phyloP scores from a whole-genome alignment of 2,113 vertebrate species.

The Octodon degus region DNA sequence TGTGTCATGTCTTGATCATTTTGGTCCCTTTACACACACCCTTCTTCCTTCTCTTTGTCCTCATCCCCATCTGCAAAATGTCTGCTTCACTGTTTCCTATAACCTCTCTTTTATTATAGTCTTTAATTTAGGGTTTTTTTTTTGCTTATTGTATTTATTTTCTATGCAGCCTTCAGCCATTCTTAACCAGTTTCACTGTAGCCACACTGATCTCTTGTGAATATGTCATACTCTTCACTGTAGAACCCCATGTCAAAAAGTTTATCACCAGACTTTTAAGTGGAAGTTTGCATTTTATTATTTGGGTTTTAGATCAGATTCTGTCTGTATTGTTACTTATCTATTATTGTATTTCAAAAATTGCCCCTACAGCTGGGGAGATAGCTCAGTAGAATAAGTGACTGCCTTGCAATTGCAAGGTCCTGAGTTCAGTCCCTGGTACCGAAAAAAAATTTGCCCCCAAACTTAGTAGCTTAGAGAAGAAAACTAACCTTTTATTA shows the following conservation, averaged over 20 bases:
- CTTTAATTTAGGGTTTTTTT: background rate
- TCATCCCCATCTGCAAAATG: background rate
- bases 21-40: background rate
- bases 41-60: background rate
- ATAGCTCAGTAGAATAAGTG: no score
- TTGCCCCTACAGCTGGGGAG: background rate
- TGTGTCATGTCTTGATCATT: background rate
- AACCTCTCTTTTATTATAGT: background rate
- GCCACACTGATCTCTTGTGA: background rate
- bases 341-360: background rate
- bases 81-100: background rate
- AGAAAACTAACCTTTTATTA: background rate
- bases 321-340: background rate
- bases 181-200: background rate
- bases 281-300: background rate
- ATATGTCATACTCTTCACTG: background rate
- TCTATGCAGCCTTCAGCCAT: background rate
- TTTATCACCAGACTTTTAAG: background rate
- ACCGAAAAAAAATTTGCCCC: background rate
- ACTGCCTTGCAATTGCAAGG: no score
- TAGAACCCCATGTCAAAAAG: background rate
- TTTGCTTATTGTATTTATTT: background rate
- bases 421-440: no score
- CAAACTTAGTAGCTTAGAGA: background rate
- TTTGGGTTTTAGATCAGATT: background rate